phyloP scores from a whole-genome alignment of 2,888 invertebrate species.

The Iphiclides podalirius region DNA sequence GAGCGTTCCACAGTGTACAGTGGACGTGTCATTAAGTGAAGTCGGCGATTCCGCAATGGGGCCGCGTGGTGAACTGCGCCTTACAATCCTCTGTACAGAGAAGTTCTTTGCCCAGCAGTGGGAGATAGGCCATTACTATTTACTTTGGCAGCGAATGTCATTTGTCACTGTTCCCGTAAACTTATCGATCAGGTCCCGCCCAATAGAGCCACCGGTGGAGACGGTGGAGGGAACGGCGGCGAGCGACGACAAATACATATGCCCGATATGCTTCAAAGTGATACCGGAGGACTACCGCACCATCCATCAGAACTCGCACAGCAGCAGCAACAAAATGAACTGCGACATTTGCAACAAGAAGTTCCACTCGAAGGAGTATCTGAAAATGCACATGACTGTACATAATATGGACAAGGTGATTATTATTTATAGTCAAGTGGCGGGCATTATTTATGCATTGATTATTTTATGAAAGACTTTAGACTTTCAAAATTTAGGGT shows the following conservation, averaged over 20 bases:
- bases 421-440: background rate
- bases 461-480: too few species aligned
- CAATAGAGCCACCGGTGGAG: slow-evolving; percentile 69
- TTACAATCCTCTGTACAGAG: too few species aligned
- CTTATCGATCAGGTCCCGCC: slow-evolving; percentile 56
- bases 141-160: too few species aligned
- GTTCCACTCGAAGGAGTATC: slow-evolving; percentile 82
- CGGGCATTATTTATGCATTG: too few species aligned
- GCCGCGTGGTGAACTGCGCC: too few species aligned
- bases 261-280: slow-evolving; percentile 74
- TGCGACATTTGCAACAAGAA: slow-evolving; percentile 87
- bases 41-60: too few species aligned
- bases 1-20: too few species aligned
- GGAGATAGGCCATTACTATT: too few species aligned
- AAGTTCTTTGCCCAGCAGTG: too few species aligned
- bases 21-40: too few species aligned
- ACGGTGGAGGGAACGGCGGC: slow-evolving; percentile 44
- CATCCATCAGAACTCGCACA: slow-evolving; percentile 86
- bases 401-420: slow-evolving; percentile 80
- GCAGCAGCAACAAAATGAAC: slow-evolving; percentile 68
- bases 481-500: too few species aligned
- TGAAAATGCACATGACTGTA: slow-evolving; percentile 87
- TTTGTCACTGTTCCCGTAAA: too few species aligned
- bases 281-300: slow-evolving; percentile 66
- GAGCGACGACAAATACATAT: slow-evolving; percentile 58